Conservation (phyloP, 2,113 vertebrate species). For the Perca flavescens region DNA sequence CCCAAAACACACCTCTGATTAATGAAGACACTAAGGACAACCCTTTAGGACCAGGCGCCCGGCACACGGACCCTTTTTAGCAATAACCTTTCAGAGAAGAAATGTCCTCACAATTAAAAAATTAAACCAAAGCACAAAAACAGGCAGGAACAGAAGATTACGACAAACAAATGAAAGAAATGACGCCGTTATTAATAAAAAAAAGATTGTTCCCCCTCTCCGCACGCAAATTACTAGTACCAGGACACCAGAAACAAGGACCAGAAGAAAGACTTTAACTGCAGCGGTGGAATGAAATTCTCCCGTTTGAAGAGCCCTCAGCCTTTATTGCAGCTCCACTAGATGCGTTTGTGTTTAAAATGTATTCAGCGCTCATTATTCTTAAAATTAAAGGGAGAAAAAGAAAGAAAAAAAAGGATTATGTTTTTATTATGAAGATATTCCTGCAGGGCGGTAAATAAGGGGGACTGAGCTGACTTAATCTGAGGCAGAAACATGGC, state of each 20-base stretch:
- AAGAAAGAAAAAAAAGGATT: neutral
- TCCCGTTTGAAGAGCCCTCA: neutral
- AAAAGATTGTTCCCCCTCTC: neutral
- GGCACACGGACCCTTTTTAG: neutral
- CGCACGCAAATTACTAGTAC: neutral
- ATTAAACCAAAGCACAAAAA: neutral
- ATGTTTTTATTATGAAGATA: neutral
- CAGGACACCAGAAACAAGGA: neutral
- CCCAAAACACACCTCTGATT: too few relatives aligned
- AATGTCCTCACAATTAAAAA: neutral
- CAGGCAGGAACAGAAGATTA: neutral
- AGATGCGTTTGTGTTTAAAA: neutral
- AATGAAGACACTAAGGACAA: too few relatives aligned
- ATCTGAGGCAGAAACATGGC: slow-evolving; percentile 45
- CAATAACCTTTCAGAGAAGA: slow-evolving; percentile 9
- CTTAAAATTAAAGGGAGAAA: neutral
- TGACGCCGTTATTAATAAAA: neutral
- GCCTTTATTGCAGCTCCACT: neutral
- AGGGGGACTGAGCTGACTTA: slow-evolving; percentile 1
- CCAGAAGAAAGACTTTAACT: neutral
- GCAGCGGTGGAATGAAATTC: neutral
- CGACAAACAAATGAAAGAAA: neutral
- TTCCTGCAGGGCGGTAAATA: slow-evolving; percentile 38
- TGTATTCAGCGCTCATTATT: slow-evolving; percentile 28
- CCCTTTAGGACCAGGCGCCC: too few relatives aligned